Evolutionary conservation across 2,797 vertebrate species (phyloP).

Genomic region (Pangasius macronema): DNA sequence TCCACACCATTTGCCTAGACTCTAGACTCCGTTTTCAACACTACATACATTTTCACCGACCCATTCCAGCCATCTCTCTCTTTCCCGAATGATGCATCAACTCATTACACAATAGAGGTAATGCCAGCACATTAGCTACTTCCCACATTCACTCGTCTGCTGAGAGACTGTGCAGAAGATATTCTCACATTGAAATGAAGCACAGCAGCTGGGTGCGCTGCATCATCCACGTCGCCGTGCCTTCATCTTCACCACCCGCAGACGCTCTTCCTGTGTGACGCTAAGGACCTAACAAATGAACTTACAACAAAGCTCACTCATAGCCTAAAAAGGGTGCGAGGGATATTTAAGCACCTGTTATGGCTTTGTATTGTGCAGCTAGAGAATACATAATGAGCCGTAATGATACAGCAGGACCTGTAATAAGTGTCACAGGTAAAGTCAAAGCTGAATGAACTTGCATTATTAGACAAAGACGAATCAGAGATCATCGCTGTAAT

Average conservation of each 20-base stretch:
- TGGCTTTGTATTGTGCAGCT: background rate
- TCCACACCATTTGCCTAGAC: slow-evolving; percentile 38
- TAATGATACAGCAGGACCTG: background rate
- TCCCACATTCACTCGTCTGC: slow-evolving; percentile 38
- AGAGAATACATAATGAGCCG: background rate
- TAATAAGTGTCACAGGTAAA: slow-evolving; percentile 16
- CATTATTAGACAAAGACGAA: slow-evolving; percentile 38
- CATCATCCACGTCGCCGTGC: slow-evolving; percentile 27
- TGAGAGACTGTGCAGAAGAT: slow-evolving; percentile 41
- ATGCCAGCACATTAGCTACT: slow-evolving; percentile 50
- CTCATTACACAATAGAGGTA: slow-evolving; percentile 52
- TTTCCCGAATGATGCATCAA: slow-evolving; percentile 57
- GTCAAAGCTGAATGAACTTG: slow-evolving; percentile 3
- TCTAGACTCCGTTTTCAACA: slow-evolving; percentile 1
- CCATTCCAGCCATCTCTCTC: slow-evolving; percentile 50
- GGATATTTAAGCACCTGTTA: slow-evolving; percentile 9
- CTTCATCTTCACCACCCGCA: slow-evolving; percentile 14
- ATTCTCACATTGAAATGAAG: slow-evolving; percentile 56
- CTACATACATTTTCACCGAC: slow-evolving; percentile 49
- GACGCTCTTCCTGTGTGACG: background rate
- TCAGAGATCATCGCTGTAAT: slow-evolving; percentile 54
- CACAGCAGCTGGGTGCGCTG: slow-evolving; percentile 34
- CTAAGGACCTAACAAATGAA: slow-evolving; percentile 23
- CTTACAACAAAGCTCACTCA: background rate
- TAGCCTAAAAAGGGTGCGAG: slow-evolving; percentile 10